Conservation (phyloP, 2,888 invertebrate species). For the Camponotus fellah region DNA sequence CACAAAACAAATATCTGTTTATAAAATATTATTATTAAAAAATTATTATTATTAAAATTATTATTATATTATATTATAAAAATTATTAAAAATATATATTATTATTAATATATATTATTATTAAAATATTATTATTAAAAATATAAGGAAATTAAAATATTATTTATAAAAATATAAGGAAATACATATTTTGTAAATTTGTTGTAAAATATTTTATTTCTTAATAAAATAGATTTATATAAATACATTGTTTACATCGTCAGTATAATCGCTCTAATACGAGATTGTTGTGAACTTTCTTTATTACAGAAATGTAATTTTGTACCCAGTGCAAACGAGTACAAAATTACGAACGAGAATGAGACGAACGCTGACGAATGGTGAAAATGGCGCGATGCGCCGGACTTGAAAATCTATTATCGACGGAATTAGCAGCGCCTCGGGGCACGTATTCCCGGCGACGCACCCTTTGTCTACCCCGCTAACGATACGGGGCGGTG, state of each 20-base stretch:
- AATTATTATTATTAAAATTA: no score
- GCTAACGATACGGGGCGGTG: constrained; percentile 78
- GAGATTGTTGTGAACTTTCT: not conserved
- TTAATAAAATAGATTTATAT: not conserved
- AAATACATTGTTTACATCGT: not conserved
- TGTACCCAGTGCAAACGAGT: not conserved
- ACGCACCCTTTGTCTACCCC: constrained; percentile 80
- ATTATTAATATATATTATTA: no score
- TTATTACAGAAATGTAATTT: not conserved
- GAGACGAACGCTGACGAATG: not conserved
- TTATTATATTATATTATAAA: no score
- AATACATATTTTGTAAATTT: not conserved
- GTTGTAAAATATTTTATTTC: not conserved
- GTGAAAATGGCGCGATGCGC: constrained; percentile 36
- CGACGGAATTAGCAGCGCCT: constrained; percentile 80
- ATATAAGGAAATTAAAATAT: no score
- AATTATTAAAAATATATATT: not conserved
- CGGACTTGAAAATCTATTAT: constrained; percentile 79
- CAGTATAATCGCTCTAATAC: not conserved
- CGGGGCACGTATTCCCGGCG: constrained; percentile 72
- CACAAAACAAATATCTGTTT: not conserved
- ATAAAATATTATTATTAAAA: not conserved
- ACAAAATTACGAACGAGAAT: constrained; percentile 12
- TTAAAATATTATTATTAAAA: not conserved
- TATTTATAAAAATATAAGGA: not conserved